Evolutionary conservation across 2,797 vertebrate genomes (phyloP), one percentile per base, ranked within the genome.

Genomic region (Limosa lapponica): DNA sequence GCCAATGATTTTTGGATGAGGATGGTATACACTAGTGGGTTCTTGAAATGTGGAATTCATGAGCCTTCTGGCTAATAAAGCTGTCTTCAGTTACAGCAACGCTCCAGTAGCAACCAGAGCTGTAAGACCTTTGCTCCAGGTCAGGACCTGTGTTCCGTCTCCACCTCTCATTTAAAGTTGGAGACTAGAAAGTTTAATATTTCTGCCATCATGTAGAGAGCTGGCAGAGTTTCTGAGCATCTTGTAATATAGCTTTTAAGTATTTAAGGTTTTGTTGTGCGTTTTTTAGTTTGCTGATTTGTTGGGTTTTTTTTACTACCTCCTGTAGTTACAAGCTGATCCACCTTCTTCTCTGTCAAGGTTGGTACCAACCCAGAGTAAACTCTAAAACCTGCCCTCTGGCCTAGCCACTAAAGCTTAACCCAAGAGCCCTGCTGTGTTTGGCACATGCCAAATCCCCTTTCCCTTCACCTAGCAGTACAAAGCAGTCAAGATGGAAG

Each of bases 101-200:
- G 7, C 32, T 10, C 55, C 9, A 4, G 37, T 19, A 49, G 43
- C 0, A 0, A 16, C 43, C 39, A 59, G 20, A 84, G 54, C 61
- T 44, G 20, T 37, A 25, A 32, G 52, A 25, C 6, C n/a, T 86
- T 4, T 28, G n/a, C 20, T 82, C 23, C 57, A 15, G 44, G 49
- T 87, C 34, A 44, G 30, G 41, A 41, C 41, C 37, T 57, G 16
- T 52, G 36, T 52, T 90, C 59, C 25, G 12, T 28, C 23, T 28
- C 41, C 15, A 55, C 37, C 54, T 79, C 30, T 46, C 18, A 19
- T 57, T 54, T 48, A 24, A 58, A 80, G 37, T 18, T 75, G 37
- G 36, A 59, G 54, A 44, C 36, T 36, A 25, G 32, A 39, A 58
- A 67, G 16, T 67, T 58, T 54, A 65, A 3, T 44, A 28, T 69